Percentiles rank a stretch among this genome's conserved stretches.
These are phyloP conservation scores for Papilio gigon DNA, from an alignment of 2,888 invertebrate genomes.

Conservation along the genomic window DNA sequence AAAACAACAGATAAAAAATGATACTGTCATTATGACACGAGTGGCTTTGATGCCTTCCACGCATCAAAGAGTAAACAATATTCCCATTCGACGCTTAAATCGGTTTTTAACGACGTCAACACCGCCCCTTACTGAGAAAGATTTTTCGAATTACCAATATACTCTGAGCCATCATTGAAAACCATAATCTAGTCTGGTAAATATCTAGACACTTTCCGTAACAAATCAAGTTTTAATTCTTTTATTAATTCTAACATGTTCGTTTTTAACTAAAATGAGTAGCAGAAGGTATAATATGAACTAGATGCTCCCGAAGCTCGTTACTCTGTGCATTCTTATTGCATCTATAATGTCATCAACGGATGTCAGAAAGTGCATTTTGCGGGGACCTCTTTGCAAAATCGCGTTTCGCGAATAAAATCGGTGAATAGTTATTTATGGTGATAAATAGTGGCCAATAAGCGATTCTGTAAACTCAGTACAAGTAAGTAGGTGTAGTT, in stretches of 20 bases:
- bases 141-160: too few species aligned
- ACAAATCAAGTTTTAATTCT: not conserved
- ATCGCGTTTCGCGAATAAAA: slow-evolving; percentile 37
- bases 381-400: slow-evolving; percentile 16
- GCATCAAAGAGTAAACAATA: too few species aligned
- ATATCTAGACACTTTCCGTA: not conserved
- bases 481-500: slow-evolving; percentile 27
- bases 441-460: slow-evolving; percentile 28
- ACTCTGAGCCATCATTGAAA: not conserved
- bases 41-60: too few species aligned
- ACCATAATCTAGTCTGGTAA: not conserved
- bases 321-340: not conserved
- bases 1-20: too few species aligned
- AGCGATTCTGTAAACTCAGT: not conserved
- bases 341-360: slow-evolving; percentile 29
- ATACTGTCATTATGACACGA: too few species aligned
- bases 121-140: too few species aligned
- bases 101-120: too few species aligned
- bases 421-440: slow-evolving; percentile 28
- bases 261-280: not conserved
- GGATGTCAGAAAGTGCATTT: slow-evolving; percentile 34
- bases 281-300: not conserved
- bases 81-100: too few species aligned
- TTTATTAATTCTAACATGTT: too few species aligned
- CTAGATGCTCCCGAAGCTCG: not conserved